Percentiles rank a stretch among this genome's conserved stretches.
These are phyloP conservation scores for Benthosema pterotum DNA, from an alignment of 2,797 vertebrate genomes.

Conservation along the genomic window DNA sequence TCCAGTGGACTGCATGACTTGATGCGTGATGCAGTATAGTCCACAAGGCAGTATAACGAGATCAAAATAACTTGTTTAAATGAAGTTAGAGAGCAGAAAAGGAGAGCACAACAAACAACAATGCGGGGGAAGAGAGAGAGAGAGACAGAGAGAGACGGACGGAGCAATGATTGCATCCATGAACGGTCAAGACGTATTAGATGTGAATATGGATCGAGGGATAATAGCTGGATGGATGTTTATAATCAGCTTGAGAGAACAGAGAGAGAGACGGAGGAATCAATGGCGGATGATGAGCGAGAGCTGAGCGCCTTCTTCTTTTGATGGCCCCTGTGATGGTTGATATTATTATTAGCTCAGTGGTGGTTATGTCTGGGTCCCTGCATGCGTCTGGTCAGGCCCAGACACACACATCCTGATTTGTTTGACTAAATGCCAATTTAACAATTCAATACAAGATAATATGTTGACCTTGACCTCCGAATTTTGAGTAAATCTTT, in stretches of 20 bases:
- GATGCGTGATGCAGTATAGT: too few species aligned
- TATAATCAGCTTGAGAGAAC: slow-evolving; percentile 6
- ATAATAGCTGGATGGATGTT: neutral
- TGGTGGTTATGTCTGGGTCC: too few species aligned
- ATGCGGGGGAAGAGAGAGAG: slow-evolving; percentile 10
- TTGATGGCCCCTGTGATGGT: too few species aligned
- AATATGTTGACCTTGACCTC: too few species aligned
- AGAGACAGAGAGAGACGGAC: neutral
- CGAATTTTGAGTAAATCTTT: too few species aligned
- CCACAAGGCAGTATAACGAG: slow-evolving; percentile 60
- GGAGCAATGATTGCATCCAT: neutral
- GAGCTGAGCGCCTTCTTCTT: neutral
- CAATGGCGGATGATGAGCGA: neutral
- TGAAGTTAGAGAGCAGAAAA: neutral
- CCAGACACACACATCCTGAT: too few species aligned
- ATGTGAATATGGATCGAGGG: too few species aligned
- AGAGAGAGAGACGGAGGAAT: slow-evolving; percentile 5
- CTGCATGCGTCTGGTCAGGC: too few species aligned
- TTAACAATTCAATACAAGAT: too few species aligned
- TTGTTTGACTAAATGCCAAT: too few species aligned
- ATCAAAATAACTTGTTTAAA: slow-evolving; percentile 24
- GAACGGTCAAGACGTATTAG: too few species aligned
- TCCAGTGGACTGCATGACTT: slow-evolving; percentile 28
- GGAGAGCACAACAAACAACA: neutral
- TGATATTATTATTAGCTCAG: too few species aligned